These are phyloP conservation scores for Nudaria mundana DNA, from an alignment of 2,888 invertebrate species.

Conservation along the genomic window DNA sequence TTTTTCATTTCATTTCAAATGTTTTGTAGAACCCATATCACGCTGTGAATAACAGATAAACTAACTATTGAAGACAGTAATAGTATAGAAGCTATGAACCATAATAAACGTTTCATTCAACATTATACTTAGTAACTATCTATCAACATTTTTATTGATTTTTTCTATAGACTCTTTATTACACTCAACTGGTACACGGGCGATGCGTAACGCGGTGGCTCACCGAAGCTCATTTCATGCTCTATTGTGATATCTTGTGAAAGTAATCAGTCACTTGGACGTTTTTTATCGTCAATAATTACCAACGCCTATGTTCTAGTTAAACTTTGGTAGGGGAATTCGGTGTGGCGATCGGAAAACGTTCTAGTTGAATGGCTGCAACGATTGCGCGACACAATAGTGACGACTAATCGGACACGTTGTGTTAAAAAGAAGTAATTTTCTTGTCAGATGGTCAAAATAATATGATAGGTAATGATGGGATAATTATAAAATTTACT, in stretches of 20 bases:
- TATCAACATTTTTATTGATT: slow-evolving; percentile 1
- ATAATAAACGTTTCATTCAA: too few relatives aligned
- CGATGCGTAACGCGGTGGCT: slow-evolving; percentile 71
- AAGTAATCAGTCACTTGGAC: slow-evolving; percentile 52
- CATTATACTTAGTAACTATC: neutral
- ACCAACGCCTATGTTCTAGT: slow-evolving; percentile 53
- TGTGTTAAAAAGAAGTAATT: slow-evolving; percentile 1
- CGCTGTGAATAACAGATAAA: too few relatives aligned
- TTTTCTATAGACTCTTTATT: slow-evolving; percentile 9
- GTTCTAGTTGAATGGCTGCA: slow-evolving; percentile 28
- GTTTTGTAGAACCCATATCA: too few relatives aligned
- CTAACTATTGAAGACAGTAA: too few relatives aligned
- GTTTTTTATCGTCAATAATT: slow-evolving; percentile 58
- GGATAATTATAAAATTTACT: neutral
- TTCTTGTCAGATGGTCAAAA: slow-evolving; percentile 3
- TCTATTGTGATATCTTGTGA: slow-evolving; percentile 69
- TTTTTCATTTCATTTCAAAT: too few relatives aligned
- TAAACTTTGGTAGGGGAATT: slow-evolving; percentile 27
- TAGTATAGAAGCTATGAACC: too few relatives aligned
- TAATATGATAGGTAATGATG: neutral
- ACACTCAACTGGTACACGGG: slow-evolving; percentile 22
- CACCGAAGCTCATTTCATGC: slow-evolving; percentile 68
- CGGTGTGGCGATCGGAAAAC: slow-evolving; percentile 21
- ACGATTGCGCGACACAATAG: slow-evolving; percentile 27
- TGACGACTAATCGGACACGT: slow-evolving; percentile 22